Conservation (phyloP, 2,888 invertebrate genomes). For the Oscheius sp. region DNA sequence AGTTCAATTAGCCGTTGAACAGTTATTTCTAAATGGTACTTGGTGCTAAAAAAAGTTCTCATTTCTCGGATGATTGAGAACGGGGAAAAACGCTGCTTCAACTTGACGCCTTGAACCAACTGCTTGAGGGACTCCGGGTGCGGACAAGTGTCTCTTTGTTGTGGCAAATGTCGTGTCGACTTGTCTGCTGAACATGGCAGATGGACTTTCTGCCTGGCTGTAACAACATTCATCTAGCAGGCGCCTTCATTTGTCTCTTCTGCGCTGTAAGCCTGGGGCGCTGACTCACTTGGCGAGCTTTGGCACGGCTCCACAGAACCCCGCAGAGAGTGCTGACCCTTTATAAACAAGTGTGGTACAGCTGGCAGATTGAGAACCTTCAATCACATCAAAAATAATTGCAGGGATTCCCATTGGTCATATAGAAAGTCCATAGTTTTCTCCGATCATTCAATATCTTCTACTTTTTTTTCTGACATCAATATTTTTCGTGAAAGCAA, state of each 20-base stretch:
- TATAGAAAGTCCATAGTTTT: too few relatives aligned
- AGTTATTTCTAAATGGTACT: too few relatives aligned
- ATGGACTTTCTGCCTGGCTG: constrained; percentile 36
- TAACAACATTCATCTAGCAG: constrained; percentile 38
- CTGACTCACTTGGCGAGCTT: constrained; percentile 26
- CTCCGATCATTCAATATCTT: too few relatives aligned
- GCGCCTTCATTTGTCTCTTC: constrained; percentile 36
- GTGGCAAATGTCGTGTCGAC: constrained; percentile 36
- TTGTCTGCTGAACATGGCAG: constrained; percentile 36
- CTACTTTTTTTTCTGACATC: neutral
- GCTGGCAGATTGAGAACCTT: neutral
- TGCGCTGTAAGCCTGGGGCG: constrained; percentile 34
- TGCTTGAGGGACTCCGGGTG: constrained; percentile 1
- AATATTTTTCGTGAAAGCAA: neutral
- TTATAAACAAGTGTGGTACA: constrained; percentile 16
- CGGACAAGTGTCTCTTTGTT: constrained; percentile 24
- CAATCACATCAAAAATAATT: neutral
- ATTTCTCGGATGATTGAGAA: too few relatives aligned
- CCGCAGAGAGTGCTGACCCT: constrained; percentile 21
- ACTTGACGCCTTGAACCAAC: too few relatives aligned
- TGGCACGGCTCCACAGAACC: constrained; percentile 5
- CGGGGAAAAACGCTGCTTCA: too few relatives aligned
- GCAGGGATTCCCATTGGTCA: neutral
- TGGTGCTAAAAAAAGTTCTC: too few relatives aligned
- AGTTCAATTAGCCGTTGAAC: too few relatives aligned